Conservation (phyloP, 2,888 invertebrate genomes). For the Podabrus alpinus region DNA sequence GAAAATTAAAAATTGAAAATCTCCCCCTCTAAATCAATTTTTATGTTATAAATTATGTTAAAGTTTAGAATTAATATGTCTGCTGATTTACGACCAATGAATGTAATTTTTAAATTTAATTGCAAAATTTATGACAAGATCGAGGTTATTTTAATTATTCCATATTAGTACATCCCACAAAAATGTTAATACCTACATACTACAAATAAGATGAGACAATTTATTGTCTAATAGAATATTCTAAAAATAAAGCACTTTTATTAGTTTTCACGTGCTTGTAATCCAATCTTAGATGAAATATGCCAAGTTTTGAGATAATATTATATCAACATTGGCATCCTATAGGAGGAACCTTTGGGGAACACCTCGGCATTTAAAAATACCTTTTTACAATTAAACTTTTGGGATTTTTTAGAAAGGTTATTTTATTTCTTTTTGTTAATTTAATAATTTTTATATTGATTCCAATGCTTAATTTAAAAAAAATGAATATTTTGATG, state of each 20-base stretch:
- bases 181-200: not conserved
- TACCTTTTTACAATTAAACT: no score
- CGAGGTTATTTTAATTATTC: not conserved
- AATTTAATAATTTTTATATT: no score
- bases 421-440: no score
- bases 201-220: not conserved
- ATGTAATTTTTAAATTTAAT: not conserved
- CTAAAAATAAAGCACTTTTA: not conserved
- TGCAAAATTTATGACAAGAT: not conserved
- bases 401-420: no score
- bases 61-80: not conserved
- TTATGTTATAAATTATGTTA: no score
- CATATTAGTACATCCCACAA: not conserved
- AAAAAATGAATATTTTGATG: no score
- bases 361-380: no score
- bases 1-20: no score
- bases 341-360: no score
- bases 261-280: not conserved
- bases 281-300: not conserved
- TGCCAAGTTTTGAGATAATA: not conserved
- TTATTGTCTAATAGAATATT: not conserved
- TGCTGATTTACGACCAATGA: not conserved
- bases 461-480: no score
- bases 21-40: no score
- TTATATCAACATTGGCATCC: no score